Evolutionary conservation across 2,888 invertebrate species (phyloP).

Genomic region (Xestobium rufovillosum): DNA sequence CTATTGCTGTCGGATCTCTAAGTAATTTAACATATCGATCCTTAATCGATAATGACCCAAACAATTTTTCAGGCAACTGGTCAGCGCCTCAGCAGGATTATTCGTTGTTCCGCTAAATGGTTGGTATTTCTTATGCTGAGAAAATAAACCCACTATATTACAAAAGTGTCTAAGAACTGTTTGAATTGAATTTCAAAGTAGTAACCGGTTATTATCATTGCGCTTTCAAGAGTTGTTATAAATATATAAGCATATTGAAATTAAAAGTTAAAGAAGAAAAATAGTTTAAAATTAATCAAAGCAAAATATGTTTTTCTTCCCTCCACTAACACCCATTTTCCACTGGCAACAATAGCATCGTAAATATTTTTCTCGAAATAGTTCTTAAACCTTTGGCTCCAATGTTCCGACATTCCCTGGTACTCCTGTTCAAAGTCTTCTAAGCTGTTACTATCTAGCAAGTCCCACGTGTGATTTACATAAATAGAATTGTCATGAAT

Average conservation of each 20-base stretch:
- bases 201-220: too few species aligned
- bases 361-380: constrained; percentile 10
- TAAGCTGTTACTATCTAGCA: constrained; percentile 8
- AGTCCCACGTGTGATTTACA: constrained; percentile 11
- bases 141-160: too few species aligned
- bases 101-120: constrained; percentile 10
- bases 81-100: constrained; percentile 12
- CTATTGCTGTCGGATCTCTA: constrained; percentile 2
- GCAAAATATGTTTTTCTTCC: too few species aligned
- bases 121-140: constrained; percentile 4
- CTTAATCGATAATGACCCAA: constrained; percentile 8
- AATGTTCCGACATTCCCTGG: constrained; percentile 6
- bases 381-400: constrained; percentile 10
- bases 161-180: too few species aligned
- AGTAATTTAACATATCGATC: constrained; percentile 1
- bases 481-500: constrained; percentile 5
- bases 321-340: constrained; percentile 6
- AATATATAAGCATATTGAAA: too few species aligned
- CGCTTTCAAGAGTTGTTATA: too few species aligned
- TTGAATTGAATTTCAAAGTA: too few species aligned
- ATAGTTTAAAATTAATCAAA: too few species aligned
- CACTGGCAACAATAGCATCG: constrained; percentile 4
- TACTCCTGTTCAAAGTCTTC: constrained; percentile 7
- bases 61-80: constrained; percentile 8
- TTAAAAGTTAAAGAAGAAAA: too few species aligned